A percentile compares a stretch with the other conserved stretches of the same genome.
Evolutionary conservation across 2,113 vertebrate species (phyloP).

Genomic region (Dipodomys ordii): DNA sequence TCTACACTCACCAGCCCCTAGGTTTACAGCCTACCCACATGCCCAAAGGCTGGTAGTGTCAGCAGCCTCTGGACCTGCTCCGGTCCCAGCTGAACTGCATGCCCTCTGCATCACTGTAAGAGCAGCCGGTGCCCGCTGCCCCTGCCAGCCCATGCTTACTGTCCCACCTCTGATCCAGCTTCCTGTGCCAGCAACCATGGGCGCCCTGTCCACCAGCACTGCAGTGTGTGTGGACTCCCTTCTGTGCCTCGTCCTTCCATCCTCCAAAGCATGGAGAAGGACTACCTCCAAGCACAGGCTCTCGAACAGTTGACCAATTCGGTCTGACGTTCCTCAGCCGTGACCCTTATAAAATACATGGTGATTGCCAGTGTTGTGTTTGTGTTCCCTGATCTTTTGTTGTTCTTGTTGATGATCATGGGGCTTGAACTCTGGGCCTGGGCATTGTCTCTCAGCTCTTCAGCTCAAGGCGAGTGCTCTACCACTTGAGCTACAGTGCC

Average conservation of each 20-base stretch:
- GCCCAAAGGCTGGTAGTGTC: too few species aligned
- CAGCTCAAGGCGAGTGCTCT: too few species aligned
- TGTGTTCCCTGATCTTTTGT: not conserved
- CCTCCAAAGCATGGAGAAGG: not conserved
- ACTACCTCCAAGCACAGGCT: not conserved
- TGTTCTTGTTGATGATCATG: too few species aligned
- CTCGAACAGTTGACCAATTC: not conserved
- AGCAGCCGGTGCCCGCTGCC: not conserved
- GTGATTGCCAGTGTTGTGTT: too few species aligned
- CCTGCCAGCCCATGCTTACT: too few species aligned
- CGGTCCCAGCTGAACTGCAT: not conserved
- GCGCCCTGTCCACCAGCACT: not conserved
- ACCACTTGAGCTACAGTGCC: too few species aligned
- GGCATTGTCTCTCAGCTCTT: too few species aligned
- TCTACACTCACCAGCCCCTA: not conserved
- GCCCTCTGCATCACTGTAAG: not conserved
- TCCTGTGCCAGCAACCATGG: not conserved
- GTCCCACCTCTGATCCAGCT: not conserved
- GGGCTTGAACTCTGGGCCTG: too few species aligned
- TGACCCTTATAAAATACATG: not conserved
- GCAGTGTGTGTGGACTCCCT: rapidly evolving
- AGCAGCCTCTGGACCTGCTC: not conserved
- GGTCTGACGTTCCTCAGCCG: not conserved
- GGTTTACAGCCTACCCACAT: not conserved
- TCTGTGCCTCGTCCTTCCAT: not conserved